These are phyloP conservation scores for Amazona guildingii DNA, from an alignment of 2,113 vertebrate genomes.

Conservation along the genomic window DNA sequence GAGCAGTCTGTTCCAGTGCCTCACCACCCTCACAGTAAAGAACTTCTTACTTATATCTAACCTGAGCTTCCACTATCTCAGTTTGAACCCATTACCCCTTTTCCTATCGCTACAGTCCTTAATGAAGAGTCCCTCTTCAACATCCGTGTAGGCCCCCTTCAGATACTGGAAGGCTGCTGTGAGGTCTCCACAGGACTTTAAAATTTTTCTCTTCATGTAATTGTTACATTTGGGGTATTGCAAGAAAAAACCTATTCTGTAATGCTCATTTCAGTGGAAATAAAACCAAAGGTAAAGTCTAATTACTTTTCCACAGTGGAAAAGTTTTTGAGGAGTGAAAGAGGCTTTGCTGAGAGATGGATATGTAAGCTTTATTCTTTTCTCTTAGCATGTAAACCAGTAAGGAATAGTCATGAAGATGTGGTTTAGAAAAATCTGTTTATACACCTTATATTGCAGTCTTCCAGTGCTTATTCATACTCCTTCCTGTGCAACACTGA, in stretches of 20 bases:
- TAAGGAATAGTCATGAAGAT: neutral
- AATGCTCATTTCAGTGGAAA: neutral
- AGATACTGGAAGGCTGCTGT: neutral
- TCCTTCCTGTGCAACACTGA: neutral
- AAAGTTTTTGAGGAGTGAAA: neutral
- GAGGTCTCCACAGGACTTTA: neutral
- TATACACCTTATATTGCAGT: neutral
- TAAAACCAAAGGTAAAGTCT: neutral
- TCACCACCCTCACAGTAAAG: neutral
- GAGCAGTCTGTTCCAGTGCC: neutral
- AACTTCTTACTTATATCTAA: neutral
- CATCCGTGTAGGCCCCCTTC: neutral
- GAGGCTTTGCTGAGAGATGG: neutral
- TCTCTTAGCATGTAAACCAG: neutral
- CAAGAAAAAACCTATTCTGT: neutral
- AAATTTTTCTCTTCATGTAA: neutral
- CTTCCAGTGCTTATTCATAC: neutral
- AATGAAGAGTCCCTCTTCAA: neutral
- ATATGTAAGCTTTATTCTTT: neutral
- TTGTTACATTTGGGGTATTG: neutral
- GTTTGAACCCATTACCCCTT: neutral
- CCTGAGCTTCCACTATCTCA: neutral
- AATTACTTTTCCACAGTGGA: conserved; percentile 7
- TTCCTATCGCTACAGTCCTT: neutral
- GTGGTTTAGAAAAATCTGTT: neutral